Evolutionary conservation across 2,113 vertebrate genomes (phyloP).

Genomic region (Heteronetta atricapilla): DNA sequence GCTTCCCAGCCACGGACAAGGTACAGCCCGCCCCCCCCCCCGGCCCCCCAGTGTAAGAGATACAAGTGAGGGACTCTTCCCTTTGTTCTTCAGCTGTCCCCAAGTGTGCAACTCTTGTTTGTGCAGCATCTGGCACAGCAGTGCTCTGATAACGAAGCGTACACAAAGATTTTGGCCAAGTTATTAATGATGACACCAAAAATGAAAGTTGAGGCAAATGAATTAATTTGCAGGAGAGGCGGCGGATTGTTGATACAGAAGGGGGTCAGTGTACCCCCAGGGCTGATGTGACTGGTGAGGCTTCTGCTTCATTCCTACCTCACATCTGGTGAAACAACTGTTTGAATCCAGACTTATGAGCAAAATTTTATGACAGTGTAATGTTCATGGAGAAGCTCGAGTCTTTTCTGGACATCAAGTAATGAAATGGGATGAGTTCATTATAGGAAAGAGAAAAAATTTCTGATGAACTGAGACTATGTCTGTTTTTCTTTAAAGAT

Average conservation of each 20-base stretch:
- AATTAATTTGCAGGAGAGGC: neutral
- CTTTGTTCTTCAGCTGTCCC: neutral
- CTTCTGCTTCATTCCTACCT: neutral
- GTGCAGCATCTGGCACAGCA: neutral
- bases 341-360: neutral
- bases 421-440: neutral
- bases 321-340: neutral
- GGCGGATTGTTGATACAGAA: neutral
- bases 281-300: accelerated
- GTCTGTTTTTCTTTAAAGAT: neutral
- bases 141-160: neutral
- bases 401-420: neutral
- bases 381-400: neutral
- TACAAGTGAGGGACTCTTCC: neutral
- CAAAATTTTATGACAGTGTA: neutral
- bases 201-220: neutral
- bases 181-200: neutral
- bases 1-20: neutral
- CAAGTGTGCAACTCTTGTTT: neutral
- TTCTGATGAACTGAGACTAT: neutral
- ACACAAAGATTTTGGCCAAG: neutral
- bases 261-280: neutral
- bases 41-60: neutral
- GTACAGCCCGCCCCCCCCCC: too few species aligned
- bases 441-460: neutral